These are phyloP conservation scores for Spea bombifrons DNA, from an alignment of 2,113 vertebrate species.

Conservation along the genomic window DNA sequence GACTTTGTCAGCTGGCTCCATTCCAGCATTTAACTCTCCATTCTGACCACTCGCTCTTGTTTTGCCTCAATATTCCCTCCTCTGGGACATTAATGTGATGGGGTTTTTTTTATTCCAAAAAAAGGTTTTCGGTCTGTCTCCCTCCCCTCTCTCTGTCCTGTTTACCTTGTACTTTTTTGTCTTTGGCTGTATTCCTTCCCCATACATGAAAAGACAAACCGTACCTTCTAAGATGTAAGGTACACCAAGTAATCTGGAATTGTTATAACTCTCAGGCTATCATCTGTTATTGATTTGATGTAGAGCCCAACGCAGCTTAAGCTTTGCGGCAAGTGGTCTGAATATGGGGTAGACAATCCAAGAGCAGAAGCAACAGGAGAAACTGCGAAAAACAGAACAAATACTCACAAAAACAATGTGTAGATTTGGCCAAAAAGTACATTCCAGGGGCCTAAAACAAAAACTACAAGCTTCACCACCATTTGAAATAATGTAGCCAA, in stretches of 20 bases:
- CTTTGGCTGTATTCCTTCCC: neutral
- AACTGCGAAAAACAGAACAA: no score
- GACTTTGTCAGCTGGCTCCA: conserved; percentile 35
- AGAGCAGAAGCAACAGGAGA: no score
- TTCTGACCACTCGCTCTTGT: conserved; percentile 34
- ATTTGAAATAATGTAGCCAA: no score
- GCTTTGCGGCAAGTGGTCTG: no score
- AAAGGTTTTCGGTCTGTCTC: neutral
- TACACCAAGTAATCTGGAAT: conserved; percentile 20
- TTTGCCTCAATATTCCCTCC: conserved; percentile 43
- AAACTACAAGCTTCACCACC: no score
- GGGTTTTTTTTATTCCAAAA: conserved; percentile 31
- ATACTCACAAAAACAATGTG: no score
- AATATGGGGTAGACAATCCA: no score
- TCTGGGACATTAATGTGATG: conserved; percentile 40
- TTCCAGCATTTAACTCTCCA: conserved; percentile 33
- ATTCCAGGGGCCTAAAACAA: no score
- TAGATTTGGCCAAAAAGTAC: no score
- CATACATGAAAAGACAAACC: conserved; percentile 7
- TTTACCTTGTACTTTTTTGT: neutral
- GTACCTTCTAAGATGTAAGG: conserved; percentile 27
- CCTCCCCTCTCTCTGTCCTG: neutral
- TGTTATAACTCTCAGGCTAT: neutral
- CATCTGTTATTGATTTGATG: no score
- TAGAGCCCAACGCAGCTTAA: no score